Evolutionary conservation across 1,140 invertebrate species (phyloP).

Genomic region (Drosophila rufa): DNA sequence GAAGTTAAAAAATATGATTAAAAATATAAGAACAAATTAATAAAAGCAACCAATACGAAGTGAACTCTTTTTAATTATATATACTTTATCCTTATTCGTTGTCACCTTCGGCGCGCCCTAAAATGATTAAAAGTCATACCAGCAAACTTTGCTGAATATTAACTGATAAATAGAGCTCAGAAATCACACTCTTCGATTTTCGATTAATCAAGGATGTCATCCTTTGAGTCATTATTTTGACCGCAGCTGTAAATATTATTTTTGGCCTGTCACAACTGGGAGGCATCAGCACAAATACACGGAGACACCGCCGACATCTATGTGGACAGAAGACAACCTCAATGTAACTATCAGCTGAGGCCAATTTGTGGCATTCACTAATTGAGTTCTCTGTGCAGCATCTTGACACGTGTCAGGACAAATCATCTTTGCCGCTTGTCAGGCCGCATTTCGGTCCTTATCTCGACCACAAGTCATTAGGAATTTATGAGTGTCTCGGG

Average conservation of each 20-base stretch:
- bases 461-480: conserved; percentile 55
- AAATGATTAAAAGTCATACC: not conserved
- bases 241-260: conserved; percentile 21
- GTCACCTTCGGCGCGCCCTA: not conserved
- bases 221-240: conserved; percentile 5
- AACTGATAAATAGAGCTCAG: not conserved
- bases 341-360: conserved; percentile 53
- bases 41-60: not conserved
- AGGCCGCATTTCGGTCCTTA: conserved; percentile 3
- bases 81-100: too few species aligned
- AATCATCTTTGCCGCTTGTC: conserved; percentile 22
- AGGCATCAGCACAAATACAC: conserved; percentile 1
- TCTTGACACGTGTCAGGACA: conserved; percentile 77
- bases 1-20: not conserved
- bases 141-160: too few species aligned
- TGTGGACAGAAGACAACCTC: conserved; percentile 30
- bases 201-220: conserved; percentile 7
- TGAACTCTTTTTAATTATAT: too few species aligned
- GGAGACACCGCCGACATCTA: conserved; percentile 17
- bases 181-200: conserved; percentile 2
- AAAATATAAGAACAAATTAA: not conserved
- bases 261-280: conserved; percentile 23
- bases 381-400: conserved; percentile 69
- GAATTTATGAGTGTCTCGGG: conserved; percentile 41
- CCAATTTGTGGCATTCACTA: conserved; percentile 65